Conservation (phyloP, 1,140 invertebrate species). For the Schmidtea mediterranea region DNA sequence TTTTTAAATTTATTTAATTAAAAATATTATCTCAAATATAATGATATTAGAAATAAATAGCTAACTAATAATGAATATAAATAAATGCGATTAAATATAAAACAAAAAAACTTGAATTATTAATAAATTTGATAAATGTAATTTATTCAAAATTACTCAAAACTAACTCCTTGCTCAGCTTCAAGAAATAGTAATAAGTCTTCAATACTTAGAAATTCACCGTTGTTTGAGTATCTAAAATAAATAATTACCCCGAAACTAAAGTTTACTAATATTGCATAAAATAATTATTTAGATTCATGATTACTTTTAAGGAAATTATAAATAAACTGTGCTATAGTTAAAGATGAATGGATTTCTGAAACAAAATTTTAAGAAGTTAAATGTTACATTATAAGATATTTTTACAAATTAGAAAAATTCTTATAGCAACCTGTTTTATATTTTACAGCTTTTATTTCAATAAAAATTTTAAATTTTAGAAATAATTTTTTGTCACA, state of each 20-base stretch:
- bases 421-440: no score
- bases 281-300: slow-evolving; percentile 6
- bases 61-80: neutral
- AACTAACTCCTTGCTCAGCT: slow-evolving; percentile 37
- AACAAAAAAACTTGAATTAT: neutral
- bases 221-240: slow-evolving; percentile 35
- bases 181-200: slow-evolving; percentile 37
- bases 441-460: no score
- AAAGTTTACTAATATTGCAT: neutral
- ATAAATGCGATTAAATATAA: neutral
- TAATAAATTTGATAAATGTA: neutral
- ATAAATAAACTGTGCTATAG: no score
- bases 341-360: no score
- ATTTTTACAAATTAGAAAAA: no score
- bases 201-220: slow-evolving; percentile 34
- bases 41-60: no score
- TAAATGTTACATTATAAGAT: no score
- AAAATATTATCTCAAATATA: no score
- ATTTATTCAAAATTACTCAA: neutral
- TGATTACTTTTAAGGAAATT: slow-evolving; percentile 8
- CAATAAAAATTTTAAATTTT: no score
- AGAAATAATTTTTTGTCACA: no score
- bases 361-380: no score
- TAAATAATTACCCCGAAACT: slow-evolving; percentile 5
- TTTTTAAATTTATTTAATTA: no score